phyloP scores from a whole-genome alignment of 2,888 invertebrate species.

The Mamestra brassicae region DNA sequence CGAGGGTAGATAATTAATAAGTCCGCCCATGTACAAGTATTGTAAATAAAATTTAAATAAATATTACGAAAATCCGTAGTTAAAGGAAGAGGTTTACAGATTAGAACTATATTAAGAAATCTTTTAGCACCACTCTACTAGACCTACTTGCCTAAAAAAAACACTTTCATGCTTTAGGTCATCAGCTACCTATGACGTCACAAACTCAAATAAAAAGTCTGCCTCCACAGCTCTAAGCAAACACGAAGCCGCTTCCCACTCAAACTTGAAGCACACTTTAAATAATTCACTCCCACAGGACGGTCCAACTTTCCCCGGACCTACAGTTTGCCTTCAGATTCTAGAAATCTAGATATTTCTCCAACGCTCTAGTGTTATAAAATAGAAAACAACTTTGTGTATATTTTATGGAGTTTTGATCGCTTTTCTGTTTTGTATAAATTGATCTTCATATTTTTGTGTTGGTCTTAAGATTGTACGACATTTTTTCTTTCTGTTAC shows the following conservation, averaged over 20 bases:
- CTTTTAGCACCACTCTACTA: neutral
- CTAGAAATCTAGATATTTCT: conserved; percentile 22
- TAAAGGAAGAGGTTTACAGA: neutral
- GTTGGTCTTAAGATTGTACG: neutral
- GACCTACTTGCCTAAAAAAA: neutral
- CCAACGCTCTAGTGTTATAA: neutral
- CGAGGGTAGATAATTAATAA: too few relatives aligned
- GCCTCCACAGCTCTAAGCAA: conserved; percentile 3
- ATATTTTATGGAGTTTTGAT: conserved; percentile 19
- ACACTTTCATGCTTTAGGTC: neutral
- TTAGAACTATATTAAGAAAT: neutral
- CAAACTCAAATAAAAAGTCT: conserved; percentile 2
- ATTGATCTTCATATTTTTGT: conserved; percentile 1
- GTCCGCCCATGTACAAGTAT: too few relatives aligned
- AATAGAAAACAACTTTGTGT: conserved; percentile 16
- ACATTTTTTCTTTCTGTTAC: neutral
- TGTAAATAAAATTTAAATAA: neutral
- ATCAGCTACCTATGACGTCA: neutral
- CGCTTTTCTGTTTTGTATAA: conserved; percentile 8
- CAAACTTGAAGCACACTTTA: conserved; percentile 29
- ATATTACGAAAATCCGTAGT: neutral
- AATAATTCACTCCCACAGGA: conserved; percentile 41
- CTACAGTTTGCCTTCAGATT: conserved; percentile 18
- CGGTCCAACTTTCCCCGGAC: conserved; percentile 13
- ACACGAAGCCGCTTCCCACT: neutral